Percentiles rank a stretch among this genome's conserved stretches.
Evolutionary conservation across 2,888 invertebrate species (phyloP).

Genomic region (Euplexia lucipara): DNA sequence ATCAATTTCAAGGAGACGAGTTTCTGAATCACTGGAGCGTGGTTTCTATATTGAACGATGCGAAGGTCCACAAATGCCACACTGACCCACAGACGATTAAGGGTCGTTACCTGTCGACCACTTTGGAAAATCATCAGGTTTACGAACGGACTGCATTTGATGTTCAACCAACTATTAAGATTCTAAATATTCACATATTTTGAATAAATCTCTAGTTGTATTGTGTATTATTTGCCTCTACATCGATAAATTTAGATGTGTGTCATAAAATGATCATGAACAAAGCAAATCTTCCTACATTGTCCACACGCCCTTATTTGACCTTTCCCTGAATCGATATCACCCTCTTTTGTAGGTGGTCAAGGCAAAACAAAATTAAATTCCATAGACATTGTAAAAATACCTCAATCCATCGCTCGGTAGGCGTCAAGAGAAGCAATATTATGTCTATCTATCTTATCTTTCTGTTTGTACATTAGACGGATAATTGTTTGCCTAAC

Average conservation of each 20-base stretch:
- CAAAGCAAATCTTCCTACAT: slow-evolving; percentile 5
- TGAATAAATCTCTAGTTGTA: neutral
- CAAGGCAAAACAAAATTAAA: slow-evolving; percentile 38
- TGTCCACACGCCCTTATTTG: slow-evolving; percentile 52
- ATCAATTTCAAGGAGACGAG: slow-evolving; percentile 65
- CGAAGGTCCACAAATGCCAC: slow-evolving; percentile 51
- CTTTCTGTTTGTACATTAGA: slow-evolving; percentile 25
- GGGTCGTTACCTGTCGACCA: slow-evolving; percentile 9
- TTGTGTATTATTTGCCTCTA: neutral
- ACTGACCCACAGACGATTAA: slow-evolving; percentile 13
- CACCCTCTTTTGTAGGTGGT: slow-evolving; percentile 36
- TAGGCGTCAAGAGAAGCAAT: slow-evolving; percentile 5
- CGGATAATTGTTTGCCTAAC: slow-evolving; percentile 33
- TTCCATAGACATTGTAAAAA: slow-evolving; percentile 34
- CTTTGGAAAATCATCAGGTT: neutral
- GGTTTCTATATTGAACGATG: slow-evolving; percentile 66
- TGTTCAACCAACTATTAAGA: neutral
- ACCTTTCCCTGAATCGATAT: slow-evolving; percentile 70
- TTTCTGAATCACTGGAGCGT: slow-evolving; percentile 80
- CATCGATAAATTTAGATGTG: neutral
- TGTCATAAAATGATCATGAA: slow-evolving; percentile 16
- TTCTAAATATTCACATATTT: neutral
- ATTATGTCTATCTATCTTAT: slow-evolving; percentile 27
- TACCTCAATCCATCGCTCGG: slow-evolving; percentile 19
- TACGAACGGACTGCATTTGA: neutral